Evolutionary conservation across 2,113 vertebrate genomes (phyloP).

Genomic region (Poeciliopsis prolifica): DNA sequence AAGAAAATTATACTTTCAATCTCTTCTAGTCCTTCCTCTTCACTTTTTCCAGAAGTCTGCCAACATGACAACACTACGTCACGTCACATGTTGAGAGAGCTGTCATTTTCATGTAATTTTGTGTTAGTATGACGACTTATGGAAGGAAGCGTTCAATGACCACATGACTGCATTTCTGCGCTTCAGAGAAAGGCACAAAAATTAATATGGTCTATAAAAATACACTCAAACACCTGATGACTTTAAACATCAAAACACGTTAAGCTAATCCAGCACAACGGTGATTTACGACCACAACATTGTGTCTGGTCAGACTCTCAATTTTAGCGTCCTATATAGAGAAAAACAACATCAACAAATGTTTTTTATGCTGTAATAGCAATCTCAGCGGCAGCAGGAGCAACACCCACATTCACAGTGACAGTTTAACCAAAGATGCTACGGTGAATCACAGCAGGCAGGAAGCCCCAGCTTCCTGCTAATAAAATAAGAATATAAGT

Average conservation of each 20-base stretch:
- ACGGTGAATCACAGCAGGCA: background rate
- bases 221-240: background rate
- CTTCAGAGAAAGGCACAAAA: no score
- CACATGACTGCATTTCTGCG: background rate
- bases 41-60: slow-evolving; percentile 19
- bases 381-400: background rate
- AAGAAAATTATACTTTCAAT: no score
- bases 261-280: background rate
- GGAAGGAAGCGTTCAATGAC: background rate
- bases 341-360: background rate
- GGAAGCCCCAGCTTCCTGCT: background rate
- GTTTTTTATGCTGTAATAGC: background rate
- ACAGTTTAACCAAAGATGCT: background rate
- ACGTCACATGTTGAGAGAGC: background rate
- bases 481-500: background rate
- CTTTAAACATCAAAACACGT: background rate
- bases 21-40: no score
- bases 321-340: background rate
- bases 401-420: background rate
- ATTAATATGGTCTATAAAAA: no score
- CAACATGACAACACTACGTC: slow-evolving; percentile 6
- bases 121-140: background rate
- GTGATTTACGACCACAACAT: no score
- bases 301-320: background rate
- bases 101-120: background rate